Conservation (phyloP, 1,140 invertebrate genomes). For the Bemisia tabaci region DNA sequence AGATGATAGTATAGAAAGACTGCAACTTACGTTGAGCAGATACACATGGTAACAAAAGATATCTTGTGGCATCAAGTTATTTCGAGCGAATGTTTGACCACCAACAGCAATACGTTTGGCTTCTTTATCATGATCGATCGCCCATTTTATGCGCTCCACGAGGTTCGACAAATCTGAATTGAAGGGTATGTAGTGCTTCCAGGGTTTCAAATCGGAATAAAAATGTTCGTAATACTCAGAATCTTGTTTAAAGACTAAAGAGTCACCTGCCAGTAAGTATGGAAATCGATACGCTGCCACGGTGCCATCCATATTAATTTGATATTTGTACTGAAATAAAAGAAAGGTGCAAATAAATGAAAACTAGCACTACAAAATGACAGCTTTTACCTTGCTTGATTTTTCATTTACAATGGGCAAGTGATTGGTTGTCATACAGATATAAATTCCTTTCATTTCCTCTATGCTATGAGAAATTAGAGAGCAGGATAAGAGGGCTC, state of each 20-base stretch:
- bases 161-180: conserved; percentile 68
- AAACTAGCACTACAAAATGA: too few relatives aligned
- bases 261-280: conserved; percentile 74
- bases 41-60: conserved; percentile 81
- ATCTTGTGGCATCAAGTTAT: conserved; percentile 69
- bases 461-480: too few relatives aligned
- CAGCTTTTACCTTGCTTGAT: too few relatives aligned
- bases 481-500: too few relatives aligned
- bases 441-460: too few relatives aligned
- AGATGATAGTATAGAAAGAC: too few relatives aligned
- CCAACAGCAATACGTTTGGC: conserved; percentile 53
- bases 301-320: conserved; percentile 87
- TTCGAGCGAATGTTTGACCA: conserved; percentile 55
- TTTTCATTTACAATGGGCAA: conserved; percentile 84
- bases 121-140: conserved; percentile 57
- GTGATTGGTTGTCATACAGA: conserved; percentile 15
- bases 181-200: conserved; percentile 73
- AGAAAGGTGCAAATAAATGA: conserved; percentile 13
- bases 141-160: conserved; percentile 65
- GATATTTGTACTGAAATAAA: conserved; percentile 81
- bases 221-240: conserved; percentile 92
- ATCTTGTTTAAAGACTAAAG: conserved; percentile 80
- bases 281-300: conserved; percentile 92
- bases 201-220: conserved; percentile 59
- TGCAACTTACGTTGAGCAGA: conserved; percentile 49